Percentiles rank a stretch among this genome's conserved stretches.
phyloP scores from a whole-genome alignment of 2,113 vertebrate genomes.

The Ceyx margarethae region DNA sequence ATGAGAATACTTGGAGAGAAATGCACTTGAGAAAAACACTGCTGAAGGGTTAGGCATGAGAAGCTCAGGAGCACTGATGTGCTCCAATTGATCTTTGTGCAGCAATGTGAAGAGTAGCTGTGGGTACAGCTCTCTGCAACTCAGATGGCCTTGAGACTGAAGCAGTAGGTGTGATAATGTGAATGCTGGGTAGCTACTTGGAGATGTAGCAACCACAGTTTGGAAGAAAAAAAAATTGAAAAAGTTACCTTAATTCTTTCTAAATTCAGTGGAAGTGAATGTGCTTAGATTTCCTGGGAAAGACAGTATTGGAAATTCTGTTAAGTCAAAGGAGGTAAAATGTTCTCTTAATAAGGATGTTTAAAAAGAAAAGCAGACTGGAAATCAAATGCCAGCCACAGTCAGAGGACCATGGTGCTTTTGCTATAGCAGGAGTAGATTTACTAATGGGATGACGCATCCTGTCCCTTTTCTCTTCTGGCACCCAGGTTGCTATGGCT shows the following conservation, averaged over 20 bases:
- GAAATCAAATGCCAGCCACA: background rate
- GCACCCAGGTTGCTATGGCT: background rate
- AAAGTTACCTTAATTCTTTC: background rate
- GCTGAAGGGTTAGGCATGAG: background rate
- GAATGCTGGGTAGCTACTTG: background rate
- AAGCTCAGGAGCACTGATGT: background rate
- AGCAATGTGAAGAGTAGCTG: background rate
- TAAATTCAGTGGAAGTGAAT: background rate
- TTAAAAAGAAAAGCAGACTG: background rate
- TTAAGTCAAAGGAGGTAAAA: background rate
- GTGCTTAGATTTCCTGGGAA: background rate
- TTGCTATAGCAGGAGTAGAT: background rate
- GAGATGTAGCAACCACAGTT: background rate
- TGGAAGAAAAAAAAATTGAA: background rate
- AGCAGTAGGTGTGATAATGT: background rate
- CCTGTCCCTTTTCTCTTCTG: background rate
- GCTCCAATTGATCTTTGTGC: background rate
- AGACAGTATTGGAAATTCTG: background rate
- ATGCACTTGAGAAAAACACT: background rate
- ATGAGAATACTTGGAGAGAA: background rate
- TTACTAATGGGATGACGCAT: background rate
- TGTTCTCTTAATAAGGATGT: background rate
- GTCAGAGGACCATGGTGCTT: background rate
- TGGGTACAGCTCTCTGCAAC: accelerated
- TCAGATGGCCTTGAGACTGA: background rate